phyloP scores from a whole-genome alignment of 2,797 vertebrate genomes.

The Tokudaia muenninki region DNA sequence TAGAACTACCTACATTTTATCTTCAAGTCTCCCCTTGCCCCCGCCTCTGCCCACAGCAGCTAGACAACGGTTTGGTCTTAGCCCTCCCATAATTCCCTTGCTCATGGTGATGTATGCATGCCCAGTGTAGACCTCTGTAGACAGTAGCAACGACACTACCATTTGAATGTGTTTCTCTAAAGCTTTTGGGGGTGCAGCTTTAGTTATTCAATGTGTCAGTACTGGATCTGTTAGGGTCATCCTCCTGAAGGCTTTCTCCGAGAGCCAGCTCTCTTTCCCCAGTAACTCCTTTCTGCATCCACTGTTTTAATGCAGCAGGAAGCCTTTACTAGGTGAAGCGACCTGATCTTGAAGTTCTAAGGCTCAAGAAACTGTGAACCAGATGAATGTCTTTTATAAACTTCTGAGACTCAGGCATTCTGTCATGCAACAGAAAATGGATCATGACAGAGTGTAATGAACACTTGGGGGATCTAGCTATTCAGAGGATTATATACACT shows the following conservation, averaged over 20 bases:
- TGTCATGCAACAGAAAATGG: not conserved
- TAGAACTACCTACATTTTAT: not conserved
- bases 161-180: not conserved
- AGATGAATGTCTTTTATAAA: not conserved
- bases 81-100: not conserved
- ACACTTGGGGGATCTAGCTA: not conserved
- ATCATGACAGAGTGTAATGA: rapidly evolving
- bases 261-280: too few species aligned
- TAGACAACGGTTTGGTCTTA: not conserved
- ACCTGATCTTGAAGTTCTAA: not conserved
- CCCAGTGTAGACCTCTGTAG: not conserved
- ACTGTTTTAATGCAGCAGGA: not conserved
- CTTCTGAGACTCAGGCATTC: not conserved
- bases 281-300: not conserved
- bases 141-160: not conserved
- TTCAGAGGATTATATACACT: not conserved
- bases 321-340: not conserved
- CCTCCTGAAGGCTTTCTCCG: not conserved
- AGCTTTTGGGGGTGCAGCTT: not conserved
- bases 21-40: not conserved
- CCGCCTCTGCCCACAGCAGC: not conserved
- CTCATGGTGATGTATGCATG: rapidly evolving
- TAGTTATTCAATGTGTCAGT: not conserved
- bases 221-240: not conserved
- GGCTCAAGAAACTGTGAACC: not conserved